Evolutionary conservation across 2,888 invertebrate species (phyloP).

Genomic region (Euplexia lucipara): DNA sequence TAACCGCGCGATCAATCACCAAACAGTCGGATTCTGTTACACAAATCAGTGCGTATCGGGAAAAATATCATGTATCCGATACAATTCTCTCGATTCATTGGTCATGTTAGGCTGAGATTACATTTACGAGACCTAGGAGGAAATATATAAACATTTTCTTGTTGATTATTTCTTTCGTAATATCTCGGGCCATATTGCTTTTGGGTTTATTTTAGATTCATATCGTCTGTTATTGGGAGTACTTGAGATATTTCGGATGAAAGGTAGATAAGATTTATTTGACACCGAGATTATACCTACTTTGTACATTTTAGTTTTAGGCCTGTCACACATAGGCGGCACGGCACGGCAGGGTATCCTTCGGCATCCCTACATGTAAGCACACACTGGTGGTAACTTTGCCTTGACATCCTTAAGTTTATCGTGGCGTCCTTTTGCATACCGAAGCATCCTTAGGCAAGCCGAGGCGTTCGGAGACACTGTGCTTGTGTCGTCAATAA

Average conservation of each 20-base stretch:
- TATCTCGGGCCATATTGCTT: slow-evolving; percentile 19
- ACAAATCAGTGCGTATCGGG: slow-evolving; percentile 61
- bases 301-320: background rate
- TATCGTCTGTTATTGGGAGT: slow-evolving; percentile 19
- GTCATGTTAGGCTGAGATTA: slow-evolving; percentile 55
- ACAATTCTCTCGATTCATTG: slow-evolving; percentile 66
- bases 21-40: slow-evolving; percentile 61
- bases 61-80: slow-evolving; percentile 65
- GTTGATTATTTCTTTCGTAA: slow-evolving; percentile 30
- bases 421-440: no score
- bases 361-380: no score
- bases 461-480: no score
- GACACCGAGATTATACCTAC: background rate
- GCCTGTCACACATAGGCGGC: no score
- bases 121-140: slow-evolving; percentile 43
- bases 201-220: slow-evolving; percentile 17
- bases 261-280: background rate
- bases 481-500: no score
- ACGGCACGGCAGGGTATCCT: no score
- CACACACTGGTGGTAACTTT: no score
- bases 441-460: no score
- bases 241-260: slow-evolving; percentile 8
- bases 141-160: slow-evolving; percentile 43
- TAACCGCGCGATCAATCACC: slow-evolving; percentile 49
- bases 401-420: no score